A percentile compares a stretch with the other conserved stretches of the same genome.
Evolutionary conservation across 2,797 vertebrate genomes (phyloP).

Genomic region (Gephyroberyx darwinii): DNA sequence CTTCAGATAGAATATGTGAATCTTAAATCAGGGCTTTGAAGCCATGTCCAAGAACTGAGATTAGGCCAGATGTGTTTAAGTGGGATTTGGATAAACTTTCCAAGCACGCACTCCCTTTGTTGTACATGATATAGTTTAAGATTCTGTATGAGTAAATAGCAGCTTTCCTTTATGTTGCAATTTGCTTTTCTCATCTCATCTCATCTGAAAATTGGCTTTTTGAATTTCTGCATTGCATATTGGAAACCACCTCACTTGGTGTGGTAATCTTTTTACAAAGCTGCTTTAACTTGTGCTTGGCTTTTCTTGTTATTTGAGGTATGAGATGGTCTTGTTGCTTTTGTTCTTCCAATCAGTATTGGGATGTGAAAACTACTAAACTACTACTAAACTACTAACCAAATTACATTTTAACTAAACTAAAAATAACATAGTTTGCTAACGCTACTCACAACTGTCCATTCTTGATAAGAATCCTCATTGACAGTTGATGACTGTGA

Average conservation of each 20-base stretch:
- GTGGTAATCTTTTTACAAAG: constrained; percentile 58
- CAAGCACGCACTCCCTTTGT: constrained; percentile 32
- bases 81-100: constrained; percentile 41
- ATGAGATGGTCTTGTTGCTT: constrained; percentile 32
- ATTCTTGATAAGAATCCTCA: neutral
- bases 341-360: constrained; percentile 47
- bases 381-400: neutral
- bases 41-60: constrained; percentile 42
- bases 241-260: constrained; percentile 37
- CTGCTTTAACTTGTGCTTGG: constrained; percentile 47
- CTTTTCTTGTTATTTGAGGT: constrained; percentile 35
- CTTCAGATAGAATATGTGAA: constrained; percentile 46
- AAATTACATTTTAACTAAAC: constrained; percentile 25
- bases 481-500: neutral
- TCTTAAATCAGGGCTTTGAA: constrained; percentile 51
- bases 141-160: constrained; percentile 24
- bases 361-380: constrained; percentile 27
- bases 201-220: constrained; percentile 44
- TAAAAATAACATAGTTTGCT: neutral
- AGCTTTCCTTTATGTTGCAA: constrained; percentile 22
- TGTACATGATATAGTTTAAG: constrained; percentile 9
- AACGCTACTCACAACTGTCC: neutral
- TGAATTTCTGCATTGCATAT: constrained; percentile 36
- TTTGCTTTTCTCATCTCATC: constrained; percentile 33
- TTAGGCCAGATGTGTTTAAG: constrained; percentile 33